phyloP scores from a whole-genome alignment of 2,888 invertebrate genomes.

The Ochlodes sylvanus region DNA sequence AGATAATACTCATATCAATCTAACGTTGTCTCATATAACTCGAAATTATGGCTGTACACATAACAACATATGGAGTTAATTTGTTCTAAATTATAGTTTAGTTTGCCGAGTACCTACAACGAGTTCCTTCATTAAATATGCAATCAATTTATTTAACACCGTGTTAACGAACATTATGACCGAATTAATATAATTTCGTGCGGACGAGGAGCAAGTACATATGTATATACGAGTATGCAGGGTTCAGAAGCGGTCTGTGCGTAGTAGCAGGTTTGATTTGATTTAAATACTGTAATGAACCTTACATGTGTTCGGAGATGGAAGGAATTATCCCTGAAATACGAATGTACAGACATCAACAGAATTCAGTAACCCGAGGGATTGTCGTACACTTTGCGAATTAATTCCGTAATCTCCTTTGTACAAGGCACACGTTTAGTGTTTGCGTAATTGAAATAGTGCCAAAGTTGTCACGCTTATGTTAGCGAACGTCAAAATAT shows the following conservation, averaged over 20 bases:
- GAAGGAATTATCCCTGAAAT: conserved; percentile 19
- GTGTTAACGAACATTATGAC: conserved; percentile 7
- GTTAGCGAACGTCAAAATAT: conserved; percentile 20
- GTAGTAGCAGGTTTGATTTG: conserved; percentile 28
- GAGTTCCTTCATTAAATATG: not conserved
- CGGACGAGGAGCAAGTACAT: not conserved
- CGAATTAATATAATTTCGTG: conserved; percentile 15
- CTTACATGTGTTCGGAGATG: conserved; percentile 24
- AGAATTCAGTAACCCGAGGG: conserved; percentile 19
- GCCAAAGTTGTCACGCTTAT: conserved; percentile 24
- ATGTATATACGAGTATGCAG: too few relatives aligned
- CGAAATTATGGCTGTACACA: too few relatives aligned
- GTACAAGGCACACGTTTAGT: conserved; percentile 33
- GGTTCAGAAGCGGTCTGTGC: conserved; percentile 27
- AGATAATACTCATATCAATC: too few relatives aligned
- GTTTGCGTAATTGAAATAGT: conserved; percentile 37
- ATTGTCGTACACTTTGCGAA: conserved; percentile 23
- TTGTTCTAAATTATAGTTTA: too few relatives aligned
- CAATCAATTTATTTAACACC: conserved; percentile 14
- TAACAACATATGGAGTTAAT: too few relatives aligned
- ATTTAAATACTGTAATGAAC: conserved; percentile 39
- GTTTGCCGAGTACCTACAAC: not conserved
- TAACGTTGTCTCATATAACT: too few relatives aligned
- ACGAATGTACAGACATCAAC: conserved; percentile 20
- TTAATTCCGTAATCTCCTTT: conserved; percentile 36